Evolutionary conservation across 2,113 vertebrate species (phyloP).

Genomic region (Chlorocebus sabaeus): DNA sequence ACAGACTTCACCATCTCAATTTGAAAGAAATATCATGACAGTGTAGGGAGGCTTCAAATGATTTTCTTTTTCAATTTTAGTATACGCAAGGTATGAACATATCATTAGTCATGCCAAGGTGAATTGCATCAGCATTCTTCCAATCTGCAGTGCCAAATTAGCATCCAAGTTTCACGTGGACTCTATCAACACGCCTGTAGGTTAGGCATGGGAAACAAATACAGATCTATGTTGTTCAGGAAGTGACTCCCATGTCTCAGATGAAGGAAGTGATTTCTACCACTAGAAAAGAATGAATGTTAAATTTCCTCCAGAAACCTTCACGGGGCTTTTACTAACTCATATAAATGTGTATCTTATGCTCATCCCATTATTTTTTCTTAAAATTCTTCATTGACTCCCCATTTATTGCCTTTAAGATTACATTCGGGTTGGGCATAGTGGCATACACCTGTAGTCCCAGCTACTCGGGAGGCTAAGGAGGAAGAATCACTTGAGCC

Average conservation of each 20-base stretch:
- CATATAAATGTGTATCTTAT: not conserved
- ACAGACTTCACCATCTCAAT: not conserved
- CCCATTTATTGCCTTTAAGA: not conserved
- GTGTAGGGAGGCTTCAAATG: not conserved
- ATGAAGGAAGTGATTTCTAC: not conserved
- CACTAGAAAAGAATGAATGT: not conserved
- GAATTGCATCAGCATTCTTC: not conserved
- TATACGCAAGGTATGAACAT: not conserved
- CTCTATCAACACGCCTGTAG: not conserved
- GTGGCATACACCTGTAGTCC: not conserved
- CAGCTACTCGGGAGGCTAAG: not conserved
- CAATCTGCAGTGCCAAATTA: not conserved
- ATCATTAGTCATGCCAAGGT: not conserved
- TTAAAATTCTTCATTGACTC: not conserved
- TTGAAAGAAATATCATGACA: conserved; percentile 23
- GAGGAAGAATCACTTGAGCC: not conserved
- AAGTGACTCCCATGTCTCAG: not conserved
- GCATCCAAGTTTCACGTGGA: not conserved
- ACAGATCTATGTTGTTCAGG: not conserved
- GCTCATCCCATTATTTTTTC: not conserved
- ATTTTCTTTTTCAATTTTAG: not conserved
- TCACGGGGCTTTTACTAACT: not conserved
- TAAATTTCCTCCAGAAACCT: not conserved
- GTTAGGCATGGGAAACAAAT: not conserved
- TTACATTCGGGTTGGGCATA: not conserved